Evolutionary conservation across 1,140 invertebrate species (phyloP).

Genomic region (Mycetomoellerius zeteki): DNA sequence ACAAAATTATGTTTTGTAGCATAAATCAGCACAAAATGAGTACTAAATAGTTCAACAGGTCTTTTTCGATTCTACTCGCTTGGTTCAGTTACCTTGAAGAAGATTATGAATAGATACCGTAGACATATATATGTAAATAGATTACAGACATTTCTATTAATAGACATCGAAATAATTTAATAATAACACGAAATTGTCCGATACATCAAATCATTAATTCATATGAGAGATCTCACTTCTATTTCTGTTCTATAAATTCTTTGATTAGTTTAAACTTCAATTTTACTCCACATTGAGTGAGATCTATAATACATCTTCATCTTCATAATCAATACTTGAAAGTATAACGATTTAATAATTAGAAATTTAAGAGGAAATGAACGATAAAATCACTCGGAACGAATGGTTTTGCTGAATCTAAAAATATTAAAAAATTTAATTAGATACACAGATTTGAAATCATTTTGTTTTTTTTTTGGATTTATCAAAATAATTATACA

Average conservation of each 20-base stretch:
- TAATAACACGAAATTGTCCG: not conserved
- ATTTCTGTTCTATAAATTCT: constrained; percentile 6
- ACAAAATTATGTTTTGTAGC: no score
- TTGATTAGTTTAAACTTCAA: not conserved
- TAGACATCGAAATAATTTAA: not conserved
- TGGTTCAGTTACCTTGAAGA: no score
- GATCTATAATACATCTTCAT: not conserved
- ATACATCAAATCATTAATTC: not conserved
- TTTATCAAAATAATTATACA: no score
- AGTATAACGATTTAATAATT: not conserved
- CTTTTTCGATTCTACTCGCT: no score
- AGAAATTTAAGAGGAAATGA: not conserved
- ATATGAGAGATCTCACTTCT: not conserved
- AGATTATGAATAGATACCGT: no score
- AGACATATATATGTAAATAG: not conserved
- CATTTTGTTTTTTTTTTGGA: no score
- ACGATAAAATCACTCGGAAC: not conserved
- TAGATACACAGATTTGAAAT: no score
- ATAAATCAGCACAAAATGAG: no score
- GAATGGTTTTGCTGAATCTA: no score
- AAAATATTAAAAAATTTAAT: no score
- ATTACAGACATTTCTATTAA: not conserved
- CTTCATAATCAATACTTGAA: constrained; percentile 5
- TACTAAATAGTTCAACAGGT: no score
- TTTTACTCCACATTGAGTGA: not conserved